Conservation (phyloP, 2,797 vertebrate species). For the Ara ararauna region DNA sequence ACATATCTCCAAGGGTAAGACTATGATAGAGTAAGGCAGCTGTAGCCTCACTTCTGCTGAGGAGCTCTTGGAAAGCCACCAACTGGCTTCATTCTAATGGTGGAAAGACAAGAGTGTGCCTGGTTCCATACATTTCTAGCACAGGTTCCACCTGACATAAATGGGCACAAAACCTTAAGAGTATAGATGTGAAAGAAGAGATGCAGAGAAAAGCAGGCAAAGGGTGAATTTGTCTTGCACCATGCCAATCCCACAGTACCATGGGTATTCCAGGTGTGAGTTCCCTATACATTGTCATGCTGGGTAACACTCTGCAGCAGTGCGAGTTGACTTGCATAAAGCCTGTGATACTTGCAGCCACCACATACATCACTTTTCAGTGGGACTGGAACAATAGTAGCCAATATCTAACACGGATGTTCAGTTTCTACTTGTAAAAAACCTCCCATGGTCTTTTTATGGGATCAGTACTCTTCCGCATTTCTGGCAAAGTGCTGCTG, state of each 20-base stretch:
- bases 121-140: not conserved
- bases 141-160: not conserved
- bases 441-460: not conserved
- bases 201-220: not conserved
- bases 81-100: not conserved
- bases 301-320: not conserved
- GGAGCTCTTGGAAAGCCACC: not conserved
- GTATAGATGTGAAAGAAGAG: not conserved
- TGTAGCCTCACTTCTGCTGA: not conserved
- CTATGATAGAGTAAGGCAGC: not conserved
- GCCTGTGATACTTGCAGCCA: not conserved
- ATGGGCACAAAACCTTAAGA: not conserved
- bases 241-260: not conserved
- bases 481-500: not conserved
- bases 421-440: not conserved
- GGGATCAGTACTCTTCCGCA: not conserved
- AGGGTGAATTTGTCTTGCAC: not conserved
- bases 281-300: not conserved
- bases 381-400: not conserved
- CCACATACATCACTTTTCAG: not conserved
- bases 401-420: not conserved
- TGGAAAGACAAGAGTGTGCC: not conserved
- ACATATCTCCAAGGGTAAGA: not conserved
- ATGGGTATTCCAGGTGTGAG: not conserved
- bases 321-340: not conserved